Conservation (phyloP, 2,797 vertebrate genomes). For the Sandelia bainsii region DNA sequence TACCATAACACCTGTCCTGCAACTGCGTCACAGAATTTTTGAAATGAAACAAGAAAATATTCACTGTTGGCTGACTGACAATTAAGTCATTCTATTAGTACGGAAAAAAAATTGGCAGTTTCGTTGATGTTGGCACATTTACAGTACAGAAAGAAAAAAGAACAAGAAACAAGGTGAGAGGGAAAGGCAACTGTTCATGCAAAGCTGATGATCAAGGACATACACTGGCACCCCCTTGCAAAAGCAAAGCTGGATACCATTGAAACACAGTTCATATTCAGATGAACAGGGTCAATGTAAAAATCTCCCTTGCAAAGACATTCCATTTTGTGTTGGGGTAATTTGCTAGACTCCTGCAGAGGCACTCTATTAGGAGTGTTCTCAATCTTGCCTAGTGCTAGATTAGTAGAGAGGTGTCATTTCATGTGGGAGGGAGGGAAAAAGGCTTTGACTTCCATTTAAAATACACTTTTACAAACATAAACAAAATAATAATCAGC, state of each 20-base stretch:
- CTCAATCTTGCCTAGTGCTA: conserved; percentile 54
- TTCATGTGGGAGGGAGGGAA: conserved; percentile 16
- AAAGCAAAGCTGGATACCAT: conserved; percentile 52
- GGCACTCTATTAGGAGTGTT: conserved; percentile 45
- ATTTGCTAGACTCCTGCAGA: conserved; percentile 63
- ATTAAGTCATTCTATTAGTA: conserved; percentile 63
- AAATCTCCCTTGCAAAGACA: conserved; percentile 59
- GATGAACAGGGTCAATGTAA: conserved; percentile 63
- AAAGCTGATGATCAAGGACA: conserved; percentile 74
- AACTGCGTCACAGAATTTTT: conserved; percentile 54
- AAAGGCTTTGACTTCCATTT: conserved; percentile 29
- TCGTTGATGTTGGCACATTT: conserved; percentile 52
- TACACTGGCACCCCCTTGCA: conserved; percentile 50
- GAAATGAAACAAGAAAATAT: conserved; percentile 52
- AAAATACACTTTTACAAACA: conserved; percentile 45
- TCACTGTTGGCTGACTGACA: conserved; percentile 36
- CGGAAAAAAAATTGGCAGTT: conserved; percentile 58
- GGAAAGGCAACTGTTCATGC: conserved; percentile 64
- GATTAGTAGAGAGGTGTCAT: conserved; percentile 41
- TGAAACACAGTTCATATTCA: conserved; percentile 59
- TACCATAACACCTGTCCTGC: conserved; percentile 39
- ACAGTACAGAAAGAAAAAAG: conserved; percentile 28
- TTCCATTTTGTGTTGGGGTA: conserved; percentile 58
- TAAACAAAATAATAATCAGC: conserved; percentile 54
- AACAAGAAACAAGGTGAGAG: conserved; percentile 42